A percentile compares a stretch with the other conserved stretches of the same genome.
phyloP scores from a whole-genome alignment of 2,888 invertebrate genomes.

The Cosmorhoe ocellata region DNA sequence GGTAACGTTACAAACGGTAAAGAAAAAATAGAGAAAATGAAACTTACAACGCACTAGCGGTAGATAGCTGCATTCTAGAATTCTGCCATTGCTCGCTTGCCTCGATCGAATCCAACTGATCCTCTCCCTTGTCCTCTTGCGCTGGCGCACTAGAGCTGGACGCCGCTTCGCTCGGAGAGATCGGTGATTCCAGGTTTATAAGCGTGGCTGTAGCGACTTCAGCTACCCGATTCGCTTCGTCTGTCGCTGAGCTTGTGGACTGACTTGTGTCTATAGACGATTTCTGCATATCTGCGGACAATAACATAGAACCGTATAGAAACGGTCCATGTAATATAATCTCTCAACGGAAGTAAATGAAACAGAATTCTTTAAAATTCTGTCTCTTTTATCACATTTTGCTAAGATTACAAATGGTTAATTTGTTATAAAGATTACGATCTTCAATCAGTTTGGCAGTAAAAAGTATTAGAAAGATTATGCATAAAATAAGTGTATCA shows the following conservation, averaged over 20 bases:
- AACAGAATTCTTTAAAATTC: too few species aligned
- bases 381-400: too few species aligned
- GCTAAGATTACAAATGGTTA: too few species aligned
- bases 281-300: slow-evolving; percentile 59
- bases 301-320: slow-evolving; percentile 12
- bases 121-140: slow-evolving; percentile 47
- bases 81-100: slow-evolving; percentile 68
- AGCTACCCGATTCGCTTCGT: slow-evolving; percentile 55
- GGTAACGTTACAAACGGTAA: too few species aligned
- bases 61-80: slow-evolving; percentile 64
- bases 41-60: slow-evolving; percentile 67
- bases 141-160: slow-evolving; percentile 38
- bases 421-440: too few species aligned
- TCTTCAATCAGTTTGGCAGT: too few species aligned
- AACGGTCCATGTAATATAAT: neutral
- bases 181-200: slow-evolving; percentile 72
- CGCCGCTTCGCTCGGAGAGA: slow-evolving; percentile 51
- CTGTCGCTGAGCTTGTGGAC: slow-evolving; percentile 68
- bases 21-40: too few species aligned
- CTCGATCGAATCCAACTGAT: slow-evolving; percentile 75
- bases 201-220: slow-evolving; percentile 73
- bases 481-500: too few species aligned
- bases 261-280: slow-evolving; percentile 67
- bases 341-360: too few species aligned
- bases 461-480: too few species aligned